Percentiles rank a stretch among this genome's conserved stretches.
These are phyloP conservation scores for Typhlichthys subterraneus DNA, from an alignment of 2,797 vertebrate genomes.

Conservation along the genomic window DNA sequence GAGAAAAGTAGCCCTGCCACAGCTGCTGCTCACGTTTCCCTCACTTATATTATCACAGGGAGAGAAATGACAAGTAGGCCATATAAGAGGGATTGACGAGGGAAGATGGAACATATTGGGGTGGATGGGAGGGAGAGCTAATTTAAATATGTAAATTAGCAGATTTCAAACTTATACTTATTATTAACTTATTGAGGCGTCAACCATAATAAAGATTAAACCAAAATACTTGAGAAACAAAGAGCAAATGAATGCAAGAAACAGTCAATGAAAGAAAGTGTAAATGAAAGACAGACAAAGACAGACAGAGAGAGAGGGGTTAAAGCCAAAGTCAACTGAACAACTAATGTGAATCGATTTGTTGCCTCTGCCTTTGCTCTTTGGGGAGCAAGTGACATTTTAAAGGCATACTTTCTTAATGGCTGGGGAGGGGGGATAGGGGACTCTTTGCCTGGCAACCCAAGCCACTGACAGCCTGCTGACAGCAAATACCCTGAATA, in stretches of 20 bases:
- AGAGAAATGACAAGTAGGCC: conserved; percentile 38
- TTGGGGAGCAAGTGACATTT: conserved; percentile 81
- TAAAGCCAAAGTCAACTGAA: conserved; percentile 84
- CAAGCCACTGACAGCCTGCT: conserved; percentile 60
- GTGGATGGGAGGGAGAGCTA: background rate
- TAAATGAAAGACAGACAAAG: conserved; percentile 26
- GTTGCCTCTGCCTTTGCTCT: conserved; percentile 76
- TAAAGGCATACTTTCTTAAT: conserved; percentile 81
- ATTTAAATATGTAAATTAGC: conserved; percentile 1
- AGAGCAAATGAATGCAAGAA: conserved; percentile 14
- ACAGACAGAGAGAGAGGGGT: conserved; percentile 61
- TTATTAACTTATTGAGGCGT: background rate
- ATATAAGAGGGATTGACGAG: conserved; percentile 16
- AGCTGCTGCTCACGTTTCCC: conserved; percentile 48
- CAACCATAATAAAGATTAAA: background rate
- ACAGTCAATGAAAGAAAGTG: conserved; percentile 9
- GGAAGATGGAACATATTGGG: background rate
- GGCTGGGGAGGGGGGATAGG: conserved; percentile 47
- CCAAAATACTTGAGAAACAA: conserved; percentile 8
- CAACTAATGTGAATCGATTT: conserved; percentile 85
- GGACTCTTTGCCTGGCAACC: conserved; percentile 67
- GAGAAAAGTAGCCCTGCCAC: conserved; percentile 22
- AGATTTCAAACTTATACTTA: background rate
- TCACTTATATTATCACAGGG: conserved; percentile 47
- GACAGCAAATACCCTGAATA: conserved; percentile 69